Evolutionary conservation across 2,888 invertebrate species (phyloP), one percentile per base, ranked within the genome.

Genomic region (Drosophila borborema): DNA sequence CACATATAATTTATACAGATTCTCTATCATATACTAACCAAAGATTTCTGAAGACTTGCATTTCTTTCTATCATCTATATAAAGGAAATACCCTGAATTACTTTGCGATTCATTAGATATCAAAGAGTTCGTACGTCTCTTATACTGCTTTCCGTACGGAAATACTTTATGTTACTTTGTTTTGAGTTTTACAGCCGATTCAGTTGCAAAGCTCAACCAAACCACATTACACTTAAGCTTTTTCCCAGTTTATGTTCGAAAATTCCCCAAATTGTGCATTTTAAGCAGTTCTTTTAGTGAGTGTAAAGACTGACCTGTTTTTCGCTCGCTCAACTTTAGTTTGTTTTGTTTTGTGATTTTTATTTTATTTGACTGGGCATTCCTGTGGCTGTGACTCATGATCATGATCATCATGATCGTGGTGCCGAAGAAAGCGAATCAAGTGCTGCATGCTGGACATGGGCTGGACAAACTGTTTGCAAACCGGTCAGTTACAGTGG

Each of bases 401-500:
- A n/a, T 10, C 49, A 49, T 49, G 31, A 31, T n/a, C 49, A 31
- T 31, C 31, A 31, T 31, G 49, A n/a, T 46, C 89, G 83, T 55
- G 43, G 28, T 43, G 69, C 49, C 46, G 65, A 79, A 67, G 65
- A 84, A 83, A 83, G 83, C 66, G 66, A 55, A 10, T 16, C 74
- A 69, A 77, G 64, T 80, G 83, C 77, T 56, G 72, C 74, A 72
- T 54, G 69, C 61, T 78, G 86, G 20, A 20, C 20, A 20, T 20
- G 20, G 79, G 69, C 61, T 78, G 86, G 79, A 68, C 81, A 48
- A 59, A 40, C 28, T 43, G 51, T 20, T 46, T 20, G 41, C 16
- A 76, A 89, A 89, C 89, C 89, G 77, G 89, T 84, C 64, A 69
- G 46, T 51, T 46, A 77, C 75, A 63, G 75, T 78, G 79, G 72